Base-by-base conservation (phyloP, 2,888 invertebrate genomes). In the Entomobrya proxima region DNA sequence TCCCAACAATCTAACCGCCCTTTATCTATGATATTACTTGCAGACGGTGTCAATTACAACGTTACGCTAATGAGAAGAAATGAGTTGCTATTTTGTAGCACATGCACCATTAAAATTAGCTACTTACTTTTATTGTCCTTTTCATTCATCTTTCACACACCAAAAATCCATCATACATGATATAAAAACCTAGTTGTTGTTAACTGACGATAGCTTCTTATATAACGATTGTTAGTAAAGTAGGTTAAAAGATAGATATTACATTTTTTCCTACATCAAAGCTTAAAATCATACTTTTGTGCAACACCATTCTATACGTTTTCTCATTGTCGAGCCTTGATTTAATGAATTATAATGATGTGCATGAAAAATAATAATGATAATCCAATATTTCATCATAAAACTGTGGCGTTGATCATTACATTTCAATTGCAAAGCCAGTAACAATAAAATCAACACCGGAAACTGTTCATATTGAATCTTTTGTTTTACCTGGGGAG, bases 31-130 rank as follows among this genome's bases (percentile, higher is more conserved):
- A 40, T 21, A 64, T 64, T 64, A 37, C 37, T 18, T 37, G 64
- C 21, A 64, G 72, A 80, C 74, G 44, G 81, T 81, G 74, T 81
- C 79, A 80, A 80, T 80, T 80, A 52, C 69, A 50, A 37, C 32
- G 37, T 69, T 80, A 40, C 24, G 52, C 24, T 80, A 80, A 80
- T 80, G 79, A 52, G 61, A 61, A 37, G 24, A 44, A 81, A 81
- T 81, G 72, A 61, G 30, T 58, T 18, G 18, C 72, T 72, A 55
- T 80, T 44, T 61, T 52, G 40, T 44, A 40, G 67, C 67, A 24
- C 67, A 21, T 67, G 5, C 13, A 32, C 21, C 44, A 74, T 81
- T 81, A 81, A 58, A 81, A 81, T 74, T 81, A 81, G 72, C 47
- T 74, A 44, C 72, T 72, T 37, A 27, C 27, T 27, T 11, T 50